Evolutionary conservation across 1,140 invertebrate genomes (phyloP), one percentile per base, ranked within the genome.

Genomic region (Saccostrea glomerata): DNA sequence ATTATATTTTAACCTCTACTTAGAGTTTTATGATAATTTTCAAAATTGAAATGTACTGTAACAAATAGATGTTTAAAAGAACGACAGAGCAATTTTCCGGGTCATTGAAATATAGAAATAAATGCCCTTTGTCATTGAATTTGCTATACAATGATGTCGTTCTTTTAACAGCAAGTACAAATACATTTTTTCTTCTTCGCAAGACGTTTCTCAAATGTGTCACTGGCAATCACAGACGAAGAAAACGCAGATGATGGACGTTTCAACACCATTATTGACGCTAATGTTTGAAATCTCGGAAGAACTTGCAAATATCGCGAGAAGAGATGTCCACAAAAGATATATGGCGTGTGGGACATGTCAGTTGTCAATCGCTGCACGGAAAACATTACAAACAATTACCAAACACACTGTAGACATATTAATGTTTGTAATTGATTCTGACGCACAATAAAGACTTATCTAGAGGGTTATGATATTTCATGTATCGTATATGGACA

Each of bases 271-370:
- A 30, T 11, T 25, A 77, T 77, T 77, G 70, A 77, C 70, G 70
- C 70, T 77, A 77, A 77, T 77, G 70, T 77, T 77, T 77, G 25
- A 77, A 77, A 77, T 77, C 70, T 77, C 70, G 70, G 70, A 36
- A 77, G 70, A 77, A 77, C 70, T 77, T 25, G 70, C 70, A 30
- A 77, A 77, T 77, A 77, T 77, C 70, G 70, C 70, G 70, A 77
- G 70, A 77, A 77, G 25, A 77, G 70, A 77, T 36, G 70, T 77
- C 70, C 70, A 36, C 70, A 36, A 77, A 77, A 77, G 70, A 77
- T 77, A 77, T 77, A 77, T 77, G 25, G 70, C 25, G 70, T 77
- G 70, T 77, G 23, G 70, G 70, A 63, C 70, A 15, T 77, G 70
- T 77, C 70, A 77, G 70, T 77, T 77, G 70, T 77, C 70, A 77